Conservation (phyloP, 2,797 vertebrate genomes). For the Malacoraja senta region DNA sequence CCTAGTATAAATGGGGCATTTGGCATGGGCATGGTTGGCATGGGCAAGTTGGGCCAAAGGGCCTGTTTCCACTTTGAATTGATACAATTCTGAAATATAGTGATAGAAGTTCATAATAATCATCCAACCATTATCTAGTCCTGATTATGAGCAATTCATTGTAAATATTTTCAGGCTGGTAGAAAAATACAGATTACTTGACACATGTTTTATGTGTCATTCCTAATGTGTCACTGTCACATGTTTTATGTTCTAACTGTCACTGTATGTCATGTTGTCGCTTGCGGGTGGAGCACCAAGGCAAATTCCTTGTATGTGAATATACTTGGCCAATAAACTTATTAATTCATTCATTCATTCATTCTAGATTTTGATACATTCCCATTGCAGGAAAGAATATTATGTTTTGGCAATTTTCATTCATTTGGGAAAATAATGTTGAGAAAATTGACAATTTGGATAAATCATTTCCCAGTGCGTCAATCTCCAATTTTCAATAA, state of each 20-base stretch:
- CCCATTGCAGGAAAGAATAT: not conserved
- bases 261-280: too few species aligned
- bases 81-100: not conserved
- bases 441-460: not conserved
- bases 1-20: too few species aligned
- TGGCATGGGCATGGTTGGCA: too few species aligned
- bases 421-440: not conserved
- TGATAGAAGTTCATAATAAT: not conserved
- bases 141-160: not conserved
- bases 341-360: too few species aligned
- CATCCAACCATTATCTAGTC: not conserved
- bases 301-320: too few species aligned
- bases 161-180: not conserved
- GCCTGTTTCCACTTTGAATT: not conserved
- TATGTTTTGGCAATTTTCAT: constrained; percentile 17
- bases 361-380: not conserved
- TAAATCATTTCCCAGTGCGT: not conserved
- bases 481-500: not conserved
- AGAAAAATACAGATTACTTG: not conserved
- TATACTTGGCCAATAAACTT: too few species aligned
- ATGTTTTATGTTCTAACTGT: too few species aligned
- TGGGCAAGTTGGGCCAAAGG: too few species aligned
- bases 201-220: too few species aligned
- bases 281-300: too few species aligned
- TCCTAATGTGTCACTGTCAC: too few species aligned